Conservation (phyloP, 2,113 vertebrate species). For the Vicugna pacos region DNA sequence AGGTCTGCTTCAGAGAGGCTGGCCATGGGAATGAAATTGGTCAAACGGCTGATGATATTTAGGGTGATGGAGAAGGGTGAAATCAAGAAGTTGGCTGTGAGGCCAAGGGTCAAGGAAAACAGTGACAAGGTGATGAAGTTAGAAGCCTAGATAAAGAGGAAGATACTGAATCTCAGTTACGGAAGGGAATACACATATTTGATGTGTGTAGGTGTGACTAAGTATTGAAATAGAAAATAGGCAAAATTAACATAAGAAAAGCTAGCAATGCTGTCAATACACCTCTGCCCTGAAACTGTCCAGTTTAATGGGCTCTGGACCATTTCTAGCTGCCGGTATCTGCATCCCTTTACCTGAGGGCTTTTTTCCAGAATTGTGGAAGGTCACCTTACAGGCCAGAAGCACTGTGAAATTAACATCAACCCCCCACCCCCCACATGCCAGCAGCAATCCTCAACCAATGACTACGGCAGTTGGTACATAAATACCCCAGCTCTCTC, state of each 20-base stretch:
- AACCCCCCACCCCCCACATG: neutral
- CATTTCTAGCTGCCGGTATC: neutral
- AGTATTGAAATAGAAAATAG: conserved; percentile 12
- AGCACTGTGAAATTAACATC: neutral
- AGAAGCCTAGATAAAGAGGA: conserved; percentile 3
- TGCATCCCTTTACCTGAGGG: neutral
- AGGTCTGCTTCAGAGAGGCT: neutral
- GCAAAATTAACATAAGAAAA: conserved; percentile 1
- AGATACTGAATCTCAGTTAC: neutral
- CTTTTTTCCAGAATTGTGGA: neutral
- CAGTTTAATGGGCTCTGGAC: neutral
- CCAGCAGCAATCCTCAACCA: neutral
- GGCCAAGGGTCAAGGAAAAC: neutral
- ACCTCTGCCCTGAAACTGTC: neutral
- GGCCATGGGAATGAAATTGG: neutral
- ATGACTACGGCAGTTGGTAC: neutral
- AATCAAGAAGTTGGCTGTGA: neutral
- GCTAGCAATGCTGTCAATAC: neutral
- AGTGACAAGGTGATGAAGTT: neutral
- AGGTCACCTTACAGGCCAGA: neutral
- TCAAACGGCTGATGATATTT: neutral
- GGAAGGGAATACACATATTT: conserved; percentile 6
- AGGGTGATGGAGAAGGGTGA: neutral
- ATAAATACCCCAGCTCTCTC: neutral
- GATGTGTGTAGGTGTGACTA: neutral